Evolutionary conservation across 2,113 vertebrate genomes (phyloP), one percentile per base, ranked within the genome.

Genomic region (Cephalopholis sonnerati): DNA sequence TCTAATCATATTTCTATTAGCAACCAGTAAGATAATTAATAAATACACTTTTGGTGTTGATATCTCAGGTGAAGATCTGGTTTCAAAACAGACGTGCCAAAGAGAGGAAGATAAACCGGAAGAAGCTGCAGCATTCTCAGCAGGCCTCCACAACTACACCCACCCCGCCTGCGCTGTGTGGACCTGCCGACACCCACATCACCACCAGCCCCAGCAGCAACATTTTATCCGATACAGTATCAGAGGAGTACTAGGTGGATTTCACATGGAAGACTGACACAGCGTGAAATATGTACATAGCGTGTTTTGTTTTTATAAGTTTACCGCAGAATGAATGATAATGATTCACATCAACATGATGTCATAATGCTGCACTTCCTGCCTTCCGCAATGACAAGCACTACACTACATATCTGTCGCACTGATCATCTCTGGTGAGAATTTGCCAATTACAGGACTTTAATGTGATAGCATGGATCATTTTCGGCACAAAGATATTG

Each of bases 61-160:
- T 53, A 25, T 78, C 10, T 61, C 93, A 99, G 98, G 98, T 99
- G 86, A 99, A 99, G 95, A 99, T 99, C 88, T 99, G 98, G 98
- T 99, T 99, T 91, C 98, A 99, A 88, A 99, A 99, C 76, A 93
- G 98, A 68, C 93, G 98, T 36, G 98, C 98, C 0, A 99, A 99
- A 95, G 98, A 99, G 91, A 97, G 98, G 90, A 99, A 99, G 91
- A 96, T 98, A 66, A 98, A 96, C 93, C 97, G 96, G 85, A 99
- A 98, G 93, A 97, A 97, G 86, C 95, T 96, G 93, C 97, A 98
- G 85, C 95, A 97, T 57, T 95, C 95, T 17, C 97, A 97, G 75
- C 97, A 97, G 87, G 95, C 96, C 54, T 96, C 96, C 74, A 96
- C 95, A 2, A 96, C 97, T 46, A 96, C 96, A 0, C 95, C 95